Percentiles rank a stretch among this genome's conserved stretches.
Conservation (phyloP, 2,797 vertebrate genomes). For the Myripristis murdjan region DNA sequence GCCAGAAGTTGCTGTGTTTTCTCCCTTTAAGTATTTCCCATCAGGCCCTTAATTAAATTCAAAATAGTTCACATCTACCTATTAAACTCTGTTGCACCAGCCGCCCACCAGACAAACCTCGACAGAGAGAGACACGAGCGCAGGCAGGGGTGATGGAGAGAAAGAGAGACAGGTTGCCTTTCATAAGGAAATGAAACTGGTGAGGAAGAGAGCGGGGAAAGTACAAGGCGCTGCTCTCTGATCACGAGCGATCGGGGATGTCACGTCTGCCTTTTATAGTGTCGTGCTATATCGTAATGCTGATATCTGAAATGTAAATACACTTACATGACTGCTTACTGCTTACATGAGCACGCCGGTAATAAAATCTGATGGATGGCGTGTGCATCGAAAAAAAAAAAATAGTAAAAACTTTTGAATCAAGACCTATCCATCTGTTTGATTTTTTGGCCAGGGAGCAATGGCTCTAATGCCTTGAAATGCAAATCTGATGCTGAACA, state of each 20-base stretch:
- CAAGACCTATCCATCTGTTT: no score
- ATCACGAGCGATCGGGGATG: constrained; percentile 53
- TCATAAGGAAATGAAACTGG: constrained; percentile 16
- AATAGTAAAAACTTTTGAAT: no score
- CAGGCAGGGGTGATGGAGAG: constrained; percentile 42
- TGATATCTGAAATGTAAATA: constrained; percentile 13
- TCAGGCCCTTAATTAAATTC: constrained; percentile 92
- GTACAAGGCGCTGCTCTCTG: constrained; percentile 42
- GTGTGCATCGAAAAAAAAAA: no score
- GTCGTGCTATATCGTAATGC: constrained; percentile 14
- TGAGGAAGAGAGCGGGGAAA: constrained; percentile 9
- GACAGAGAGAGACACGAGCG: constrained; percentile 57
- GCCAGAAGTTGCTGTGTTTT: constrained; percentile 82
- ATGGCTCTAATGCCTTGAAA: not conserved
- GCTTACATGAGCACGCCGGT: not conserved
- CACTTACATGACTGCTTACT: not conserved
- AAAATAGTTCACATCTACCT: constrained; percentile 89
- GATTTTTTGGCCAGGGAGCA: not conserved
- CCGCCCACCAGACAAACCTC: constrained; percentile 74
- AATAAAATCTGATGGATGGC: constrained; percentile 1
- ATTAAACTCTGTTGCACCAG: constrained; percentile 80
- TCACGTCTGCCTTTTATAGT: constrained; percentile 42
- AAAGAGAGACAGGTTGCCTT: constrained; percentile 30
- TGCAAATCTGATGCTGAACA: no score
- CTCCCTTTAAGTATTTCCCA: constrained; percentile 90